These are phyloP conservation scores for Vicugna pacos DNA, from an alignment of 2,113 vertebrate genomes.

Conservation along the genomic window DNA sequence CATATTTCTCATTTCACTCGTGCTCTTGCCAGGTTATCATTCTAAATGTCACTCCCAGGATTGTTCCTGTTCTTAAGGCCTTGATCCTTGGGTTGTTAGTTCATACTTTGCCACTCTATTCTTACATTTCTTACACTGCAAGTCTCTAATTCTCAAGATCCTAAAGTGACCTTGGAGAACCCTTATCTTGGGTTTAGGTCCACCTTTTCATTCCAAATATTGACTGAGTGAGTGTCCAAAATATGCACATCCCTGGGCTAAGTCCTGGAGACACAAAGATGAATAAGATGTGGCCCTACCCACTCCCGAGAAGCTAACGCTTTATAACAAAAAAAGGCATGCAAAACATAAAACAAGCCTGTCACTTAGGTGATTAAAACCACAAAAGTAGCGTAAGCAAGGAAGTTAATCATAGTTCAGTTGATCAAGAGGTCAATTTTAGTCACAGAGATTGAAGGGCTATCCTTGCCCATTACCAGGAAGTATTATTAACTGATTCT, in stretches of 20 bases:
- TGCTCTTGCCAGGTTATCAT: background rate
- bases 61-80: background rate
- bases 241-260: background rate
- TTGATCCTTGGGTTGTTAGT: background rate
- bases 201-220: background rate
- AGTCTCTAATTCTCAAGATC: background rate
- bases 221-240: background rate
- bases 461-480: background rate
- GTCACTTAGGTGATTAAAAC: background rate
- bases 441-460: background rate
- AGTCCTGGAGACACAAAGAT: background rate
- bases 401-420: background rate
- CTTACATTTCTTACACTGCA: background rate
- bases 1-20: background rate
- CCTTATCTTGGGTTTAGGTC: background rate
- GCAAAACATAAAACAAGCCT: background rate
- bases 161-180: background rate
- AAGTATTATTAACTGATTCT: background rate
- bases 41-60: background rate
- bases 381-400: background rate
- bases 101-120: background rate
- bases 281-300: background rate
- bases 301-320: background rate
- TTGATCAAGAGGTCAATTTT: background rate
- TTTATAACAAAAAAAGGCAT: background rate